A percentile compares a stretch with the other conserved stretches of the same genome.
Evolutionary conservation across 2,113 vertebrate species (phyloP).

Genomic region (Misgurnus anguillicaudatus): DNA sequence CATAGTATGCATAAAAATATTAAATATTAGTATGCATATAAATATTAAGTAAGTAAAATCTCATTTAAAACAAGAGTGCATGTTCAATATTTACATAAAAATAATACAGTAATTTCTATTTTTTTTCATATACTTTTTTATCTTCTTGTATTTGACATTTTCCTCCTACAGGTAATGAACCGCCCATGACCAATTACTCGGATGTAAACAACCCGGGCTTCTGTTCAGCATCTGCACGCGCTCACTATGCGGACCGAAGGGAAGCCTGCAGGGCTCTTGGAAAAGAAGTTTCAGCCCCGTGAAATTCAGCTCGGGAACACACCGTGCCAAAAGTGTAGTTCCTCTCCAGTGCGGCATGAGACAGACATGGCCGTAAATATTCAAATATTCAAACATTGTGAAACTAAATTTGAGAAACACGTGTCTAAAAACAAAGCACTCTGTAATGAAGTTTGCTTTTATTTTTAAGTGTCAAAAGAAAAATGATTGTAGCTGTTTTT

Average conservation of each 20-base stretch:
- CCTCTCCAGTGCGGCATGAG: slow-evolving; percentile 14
- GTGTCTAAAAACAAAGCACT: neutral
- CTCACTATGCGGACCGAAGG: neutral
- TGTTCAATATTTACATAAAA: no score
- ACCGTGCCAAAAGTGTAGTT: slow-evolving; percentile 35
- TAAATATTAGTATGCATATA: no score
- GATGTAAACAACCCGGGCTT: slow-evolving; percentile 6
- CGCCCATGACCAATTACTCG: slow-evolving; percentile 22
- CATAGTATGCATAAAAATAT: no score
- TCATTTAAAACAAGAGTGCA: no score
- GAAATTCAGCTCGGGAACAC: slow-evolving; percentile 23
- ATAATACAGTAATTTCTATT: no score
- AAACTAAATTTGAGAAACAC: neutral
- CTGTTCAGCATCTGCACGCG: slow-evolving; percentile 1
- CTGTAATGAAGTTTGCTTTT: slow-evolving; percentile 5
- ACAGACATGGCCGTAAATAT: slow-evolving; percentile 49
- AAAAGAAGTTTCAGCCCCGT: slow-evolving; percentile 10
- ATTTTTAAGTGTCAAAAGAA: neutral
- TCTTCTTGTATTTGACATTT: neutral
- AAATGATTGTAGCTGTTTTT: neutral
- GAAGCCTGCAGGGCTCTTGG: slow-evolving; percentile 4
- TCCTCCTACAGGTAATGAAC: slow-evolving; percentile 17
- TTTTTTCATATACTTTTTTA: neutral
- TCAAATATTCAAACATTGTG: slow-evolving; percentile 38
- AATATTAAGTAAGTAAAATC: no score